These are phyloP conservation scores for Apomyelois bistriatella DNA, from an alignment of 2,888 invertebrate genomes.

Conservation along the genomic window DNA sequence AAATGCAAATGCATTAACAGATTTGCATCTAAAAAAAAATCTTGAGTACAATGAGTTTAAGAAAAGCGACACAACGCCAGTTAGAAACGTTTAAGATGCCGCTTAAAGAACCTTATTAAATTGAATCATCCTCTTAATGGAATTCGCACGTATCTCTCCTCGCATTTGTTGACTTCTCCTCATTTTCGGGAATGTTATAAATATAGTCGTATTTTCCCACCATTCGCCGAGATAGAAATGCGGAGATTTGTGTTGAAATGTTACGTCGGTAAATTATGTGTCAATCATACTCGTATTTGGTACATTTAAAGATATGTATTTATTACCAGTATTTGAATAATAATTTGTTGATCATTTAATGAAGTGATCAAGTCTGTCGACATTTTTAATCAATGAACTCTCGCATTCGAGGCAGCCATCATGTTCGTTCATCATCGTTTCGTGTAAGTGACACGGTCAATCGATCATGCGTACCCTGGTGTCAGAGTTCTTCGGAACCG, in stretches of 20 bases:
- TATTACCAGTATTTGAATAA: no score
- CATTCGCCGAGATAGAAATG: constrained; percentile 9
- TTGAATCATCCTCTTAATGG: constrained; percentile 49
- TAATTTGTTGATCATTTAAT: no score
- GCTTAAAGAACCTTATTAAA: constrained; percentile 52
- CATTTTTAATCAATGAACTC: no score
- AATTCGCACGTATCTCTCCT: constrained; percentile 39
- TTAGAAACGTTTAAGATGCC: constrained; percentile 51
- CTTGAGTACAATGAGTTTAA: constrained; percentile 40
- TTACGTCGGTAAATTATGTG: background rate
- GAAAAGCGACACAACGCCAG: constrained; percentile 42
- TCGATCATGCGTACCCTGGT: no score
- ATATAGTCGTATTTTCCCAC: constrained; percentile 30
- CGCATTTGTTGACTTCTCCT: constrained; percentile 32
- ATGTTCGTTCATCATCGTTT: no score
- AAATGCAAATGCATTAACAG: background rate
- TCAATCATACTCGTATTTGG: no score
- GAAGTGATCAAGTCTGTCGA: no score
- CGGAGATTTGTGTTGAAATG: background rate
- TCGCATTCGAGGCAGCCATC: no score
- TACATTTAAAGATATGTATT: no score
- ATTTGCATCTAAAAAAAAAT: constrained; percentile 19
- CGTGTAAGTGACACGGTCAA: no score
- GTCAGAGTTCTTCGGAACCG: no score
- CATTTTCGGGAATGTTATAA: constrained; percentile 32